phyloP scores from a whole-genome alignment of 2,113 vertebrate genomes.

The Dipodomys ordii region DNA sequence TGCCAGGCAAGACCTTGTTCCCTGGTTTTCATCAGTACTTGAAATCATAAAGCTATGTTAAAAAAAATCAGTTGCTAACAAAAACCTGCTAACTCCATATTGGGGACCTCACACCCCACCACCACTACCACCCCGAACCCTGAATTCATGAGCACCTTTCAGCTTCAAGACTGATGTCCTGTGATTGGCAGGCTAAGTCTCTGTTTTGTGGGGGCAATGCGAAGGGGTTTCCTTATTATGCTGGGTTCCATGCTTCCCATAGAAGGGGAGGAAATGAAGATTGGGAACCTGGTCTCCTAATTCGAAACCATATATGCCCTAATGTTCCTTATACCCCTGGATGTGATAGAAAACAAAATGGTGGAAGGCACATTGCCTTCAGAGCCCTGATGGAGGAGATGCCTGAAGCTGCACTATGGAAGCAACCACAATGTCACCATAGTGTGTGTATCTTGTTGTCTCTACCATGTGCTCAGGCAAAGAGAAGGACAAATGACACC shows the following conservation, averaged over 20 bases:
- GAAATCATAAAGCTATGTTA: constrained; percentile 61
- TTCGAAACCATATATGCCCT: neutral
- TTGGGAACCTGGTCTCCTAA: neutral
- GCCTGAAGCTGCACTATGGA: neutral
- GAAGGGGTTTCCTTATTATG: neutral
- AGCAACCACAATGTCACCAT: too few relatives aligned
- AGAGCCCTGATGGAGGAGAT: neutral
- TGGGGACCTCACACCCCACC: neutral
- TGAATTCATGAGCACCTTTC: constrained; percentile 1
- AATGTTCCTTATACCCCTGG: neutral
- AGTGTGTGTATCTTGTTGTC: neutral
- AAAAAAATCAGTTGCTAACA: constrained; percentile 36
- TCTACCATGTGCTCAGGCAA: neutral
- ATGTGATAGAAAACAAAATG: neutral
- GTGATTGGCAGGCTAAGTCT: neutral
- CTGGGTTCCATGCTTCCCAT: neutral
- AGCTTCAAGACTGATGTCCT: neutral
- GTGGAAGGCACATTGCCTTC: neutral
- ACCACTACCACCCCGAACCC: neutral
- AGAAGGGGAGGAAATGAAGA: neutral
- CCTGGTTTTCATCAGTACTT: constrained; percentile 50
- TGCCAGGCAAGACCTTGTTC: constrained; percentile 53
- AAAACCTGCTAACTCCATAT: neutral
- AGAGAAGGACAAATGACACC: neutral
- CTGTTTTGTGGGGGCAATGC: neutral